These are phyloP conservation scores for Pocillopora damicornis DNA, from an alignment of 64 coral and sea anemone species.

Conservation along the genomic window DNA sequence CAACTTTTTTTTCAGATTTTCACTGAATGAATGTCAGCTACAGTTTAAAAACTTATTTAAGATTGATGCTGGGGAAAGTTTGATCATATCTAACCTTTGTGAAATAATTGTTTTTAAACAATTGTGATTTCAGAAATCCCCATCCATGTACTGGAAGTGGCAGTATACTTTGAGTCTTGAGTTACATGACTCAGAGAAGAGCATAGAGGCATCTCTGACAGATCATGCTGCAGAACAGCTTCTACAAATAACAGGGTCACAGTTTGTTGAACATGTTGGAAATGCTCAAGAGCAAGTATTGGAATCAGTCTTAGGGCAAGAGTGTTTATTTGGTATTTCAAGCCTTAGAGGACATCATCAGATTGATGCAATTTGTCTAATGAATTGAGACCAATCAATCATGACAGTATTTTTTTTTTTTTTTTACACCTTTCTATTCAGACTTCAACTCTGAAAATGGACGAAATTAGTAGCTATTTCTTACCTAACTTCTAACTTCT, in stretches of 20 bases:
- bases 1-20: too few species aligned
- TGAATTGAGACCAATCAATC: not conserved
- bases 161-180: conserved; percentile 62
- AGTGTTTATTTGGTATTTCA: conserved; percentile 81
- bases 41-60: too few species aligned
- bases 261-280: conserved; percentile 56
- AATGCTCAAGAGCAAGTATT: conserved; percentile 54
- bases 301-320: conserved; percentile 70
- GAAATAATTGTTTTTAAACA: not conserved
- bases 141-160: conserved; percentile 71
- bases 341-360: conserved; percentile 46
- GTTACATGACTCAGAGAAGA: conserved; percentile 61
- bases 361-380: conserved; percentile 65
- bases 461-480: too few species aligned
- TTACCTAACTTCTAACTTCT: too few species aligned
- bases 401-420: not conserved
- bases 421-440: too few species aligned
- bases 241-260: conserved; percentile 61
- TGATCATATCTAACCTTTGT: too few species aligned
- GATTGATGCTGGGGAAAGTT: too few species aligned
- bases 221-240: conserved; percentile 62
- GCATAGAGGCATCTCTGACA: conserved; percentile 47
- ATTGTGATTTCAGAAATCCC: conserved; percentile 28
- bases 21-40: too few species aligned
- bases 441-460: too few species aligned